phyloP scores from a whole-genome alignment of 30 jellyfish, hydroid and myxozoan species.

The Aurelia coerulea region DNA sequence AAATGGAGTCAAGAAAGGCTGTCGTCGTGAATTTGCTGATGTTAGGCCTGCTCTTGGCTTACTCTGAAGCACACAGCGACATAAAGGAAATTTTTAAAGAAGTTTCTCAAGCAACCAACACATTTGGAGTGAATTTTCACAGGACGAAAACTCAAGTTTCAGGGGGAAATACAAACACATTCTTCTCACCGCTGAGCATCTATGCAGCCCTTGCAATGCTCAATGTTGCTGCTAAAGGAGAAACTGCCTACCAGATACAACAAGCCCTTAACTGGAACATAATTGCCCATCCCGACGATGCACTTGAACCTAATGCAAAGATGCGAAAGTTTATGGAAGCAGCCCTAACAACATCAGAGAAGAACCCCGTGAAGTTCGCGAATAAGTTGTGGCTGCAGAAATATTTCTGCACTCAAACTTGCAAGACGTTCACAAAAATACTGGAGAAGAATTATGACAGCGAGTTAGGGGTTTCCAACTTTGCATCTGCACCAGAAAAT shows the following conservation, averaged over 20 bases:
- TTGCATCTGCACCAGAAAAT: conserved; percentile 28
- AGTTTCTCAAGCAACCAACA: conserved; percentile 53
- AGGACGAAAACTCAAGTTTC: conserved; percentile 38
- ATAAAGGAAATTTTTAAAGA: conserved; percentile 7
- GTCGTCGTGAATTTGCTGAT: neutral
- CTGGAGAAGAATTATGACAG: conserved; percentile 17
- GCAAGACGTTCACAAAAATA: conserved; percentile 18
- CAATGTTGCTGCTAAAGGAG: conserved; percentile 60
- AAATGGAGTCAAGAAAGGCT: neutral
- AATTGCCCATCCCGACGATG: conserved; percentile 39
- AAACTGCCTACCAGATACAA: conserved; percentile 54
- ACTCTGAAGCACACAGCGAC: conserved; percentile 2
- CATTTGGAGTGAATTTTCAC: conserved; percentile 58
- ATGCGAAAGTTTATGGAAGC: conserved; percentile 26
- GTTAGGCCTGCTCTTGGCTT: neutral
- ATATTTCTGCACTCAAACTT: conserved; percentile 24
- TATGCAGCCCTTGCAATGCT: conserved; percentile 72
- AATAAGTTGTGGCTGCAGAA: conserved; percentile 70
- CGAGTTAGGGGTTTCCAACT: conserved; percentile 54
- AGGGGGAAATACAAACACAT: conserved; percentile 47
- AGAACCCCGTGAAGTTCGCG: conserved; percentile 41
- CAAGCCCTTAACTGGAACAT: conserved; percentile 48
- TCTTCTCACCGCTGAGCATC: conserved; percentile 65
- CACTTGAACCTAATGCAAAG: conserved; percentile 16
- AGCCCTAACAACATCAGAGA: conserved; percentile 5